A percentile compares a stretch with the other conserved stretches of the same genome.
Conservation (phyloP, 2,888 invertebrate genomes). For the Priocnemis perturbator region DNA sequence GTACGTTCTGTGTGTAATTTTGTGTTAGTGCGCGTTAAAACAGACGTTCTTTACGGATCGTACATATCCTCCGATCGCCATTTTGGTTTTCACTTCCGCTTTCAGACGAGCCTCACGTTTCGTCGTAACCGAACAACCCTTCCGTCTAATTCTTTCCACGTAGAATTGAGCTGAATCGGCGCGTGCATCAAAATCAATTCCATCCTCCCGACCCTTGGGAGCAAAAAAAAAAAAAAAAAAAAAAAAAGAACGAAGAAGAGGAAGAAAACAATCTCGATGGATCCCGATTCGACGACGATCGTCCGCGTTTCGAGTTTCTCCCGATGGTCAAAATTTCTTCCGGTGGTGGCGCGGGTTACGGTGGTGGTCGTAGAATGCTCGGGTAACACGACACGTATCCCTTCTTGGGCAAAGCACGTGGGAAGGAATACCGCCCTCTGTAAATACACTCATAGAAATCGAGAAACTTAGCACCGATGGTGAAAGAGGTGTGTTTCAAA, state of each 20-base stretch:
- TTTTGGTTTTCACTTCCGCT: too few relatives aligned
- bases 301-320: constrained; percentile 51
- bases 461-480: constrained; percentile 59
- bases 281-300: too few relatives aligned
- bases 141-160: too few relatives aligned
- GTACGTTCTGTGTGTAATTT: too few relatives aligned
- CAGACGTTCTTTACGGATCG: too few relatives aligned
- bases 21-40: too few relatives aligned
- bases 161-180: not conserved
- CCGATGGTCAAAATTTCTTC: constrained; percentile 71
- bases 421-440: constrained; percentile 67
- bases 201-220: not conserved
- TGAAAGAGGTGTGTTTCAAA: constrained; percentile 73
- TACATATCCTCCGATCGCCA: too few relatives aligned
- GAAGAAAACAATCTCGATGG: not conserved
- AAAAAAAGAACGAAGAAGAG: too few relatives aligned
- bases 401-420: constrained; percentile 66
- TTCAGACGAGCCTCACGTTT: too few relatives aligned
- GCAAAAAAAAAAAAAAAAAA: not conserved
- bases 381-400: constrained; percentile 68
- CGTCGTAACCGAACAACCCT: too few relatives aligned
- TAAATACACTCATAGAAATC: constrained; percentile 72
- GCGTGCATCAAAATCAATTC: not conserved
- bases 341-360: constrained; percentile 38
- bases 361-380: constrained; percentile 51